Evolutionary conservation across 2,113 vertebrate species (phyloP).

Genomic region (Columbina picui): DNA sequence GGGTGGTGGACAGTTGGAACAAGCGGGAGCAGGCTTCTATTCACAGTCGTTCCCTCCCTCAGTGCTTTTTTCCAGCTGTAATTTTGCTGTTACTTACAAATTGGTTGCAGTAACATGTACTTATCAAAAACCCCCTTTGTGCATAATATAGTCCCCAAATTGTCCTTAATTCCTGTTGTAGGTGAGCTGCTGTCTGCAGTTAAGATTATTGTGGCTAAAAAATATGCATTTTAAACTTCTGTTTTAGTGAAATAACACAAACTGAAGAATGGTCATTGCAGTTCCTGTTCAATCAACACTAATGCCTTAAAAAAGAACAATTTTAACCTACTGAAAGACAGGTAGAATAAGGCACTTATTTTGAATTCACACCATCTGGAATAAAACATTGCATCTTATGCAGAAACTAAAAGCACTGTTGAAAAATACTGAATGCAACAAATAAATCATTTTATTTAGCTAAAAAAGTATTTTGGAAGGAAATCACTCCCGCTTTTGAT

Average conservation of each 20-base stretch:
- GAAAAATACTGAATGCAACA: conserved; percentile 1
- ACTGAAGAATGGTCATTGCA: not conserved
- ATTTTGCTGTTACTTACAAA: not conserved
- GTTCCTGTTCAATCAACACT: not conserved
- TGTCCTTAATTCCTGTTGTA: not conserved
- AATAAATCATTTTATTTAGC: not conserved
- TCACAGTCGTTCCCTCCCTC: not conserved
- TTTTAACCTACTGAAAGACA: not conserved
- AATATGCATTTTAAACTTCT: not conserved
- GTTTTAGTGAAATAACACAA: not conserved
- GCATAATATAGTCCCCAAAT: not conserved
- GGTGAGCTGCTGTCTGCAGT: not conserved
- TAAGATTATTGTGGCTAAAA: not conserved
- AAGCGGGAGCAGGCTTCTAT: not conserved
- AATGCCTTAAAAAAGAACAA: not conserved
- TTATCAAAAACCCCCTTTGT: not conserved
- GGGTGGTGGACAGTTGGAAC: not conserved
- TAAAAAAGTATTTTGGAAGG: not conserved
- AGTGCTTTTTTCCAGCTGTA: not conserved
- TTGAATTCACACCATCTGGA: not conserved
- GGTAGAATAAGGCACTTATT: not conserved
- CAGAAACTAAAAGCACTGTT: not conserved
- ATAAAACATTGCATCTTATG: not conserved
- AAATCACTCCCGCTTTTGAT: not conserved
- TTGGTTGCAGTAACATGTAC: not conserved